phyloP scores from a whole-genome alignment of 2,797 vertebrate species.

The Rhinogobio ventralis region DNA sequence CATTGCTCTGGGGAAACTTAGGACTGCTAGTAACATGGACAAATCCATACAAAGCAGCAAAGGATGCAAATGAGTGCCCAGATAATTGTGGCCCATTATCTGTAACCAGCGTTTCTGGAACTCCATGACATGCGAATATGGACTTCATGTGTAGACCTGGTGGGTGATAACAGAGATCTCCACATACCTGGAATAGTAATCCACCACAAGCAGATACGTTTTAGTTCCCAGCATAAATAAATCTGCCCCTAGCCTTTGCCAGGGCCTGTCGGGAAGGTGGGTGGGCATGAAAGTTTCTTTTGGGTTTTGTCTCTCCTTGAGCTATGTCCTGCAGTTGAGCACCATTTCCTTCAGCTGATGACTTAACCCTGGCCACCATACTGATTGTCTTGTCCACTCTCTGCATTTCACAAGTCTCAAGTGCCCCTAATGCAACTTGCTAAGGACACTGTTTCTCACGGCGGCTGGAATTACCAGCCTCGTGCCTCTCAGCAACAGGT shows the following conservation, averaged over 20 bases:
- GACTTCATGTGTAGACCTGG: conserved; percentile 35
- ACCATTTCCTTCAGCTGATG: conserved; percentile 33
- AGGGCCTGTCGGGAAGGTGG: too few relatives aligned
- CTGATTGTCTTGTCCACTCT: not conserved
- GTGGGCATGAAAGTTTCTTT: too few relatives aligned
- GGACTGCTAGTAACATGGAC: conserved; percentile 18
- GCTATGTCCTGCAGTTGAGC: conserved; percentile 38
- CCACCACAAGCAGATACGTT: too few relatives aligned
- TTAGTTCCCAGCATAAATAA: too few relatives aligned
- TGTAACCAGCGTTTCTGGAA: conserved; percentile 8
- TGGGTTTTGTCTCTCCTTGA: conserved; percentile 30
- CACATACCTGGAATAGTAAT: conserved; percentile 44
- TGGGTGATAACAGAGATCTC: conserved; percentile 27
- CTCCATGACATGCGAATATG: conserved; percentile 20
- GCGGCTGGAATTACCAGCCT: conserved; percentile 16
- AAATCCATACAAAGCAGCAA: not conserved
- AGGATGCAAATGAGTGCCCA: not conserved
- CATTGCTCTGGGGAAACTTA: conserved; percentile 11
- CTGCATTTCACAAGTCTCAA: conserved; percentile 26
- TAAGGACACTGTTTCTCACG: not conserved
- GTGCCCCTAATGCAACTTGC: conserved; percentile 7
- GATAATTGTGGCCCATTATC: conserved; percentile 53
- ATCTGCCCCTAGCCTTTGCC: too few relatives aligned
- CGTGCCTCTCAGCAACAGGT: not conserved
- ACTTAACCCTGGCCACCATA: conserved; percentile 40